phyloP scores from a whole-genome alignment of 2,113 vertebrate genomes.

The Ophthalmolycus amberensis region DNA sequence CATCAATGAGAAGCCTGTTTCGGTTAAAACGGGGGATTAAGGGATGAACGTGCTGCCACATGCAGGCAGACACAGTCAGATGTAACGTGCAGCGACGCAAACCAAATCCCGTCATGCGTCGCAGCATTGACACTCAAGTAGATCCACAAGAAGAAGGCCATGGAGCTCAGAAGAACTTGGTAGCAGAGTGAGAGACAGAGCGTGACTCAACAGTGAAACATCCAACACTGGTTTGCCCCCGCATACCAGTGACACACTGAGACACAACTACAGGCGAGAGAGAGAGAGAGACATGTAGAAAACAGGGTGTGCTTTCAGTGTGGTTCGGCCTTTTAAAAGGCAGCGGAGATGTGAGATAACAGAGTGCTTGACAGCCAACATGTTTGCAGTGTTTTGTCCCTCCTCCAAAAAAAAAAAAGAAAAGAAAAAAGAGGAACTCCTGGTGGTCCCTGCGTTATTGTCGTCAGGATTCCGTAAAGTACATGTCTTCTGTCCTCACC shows the following conservation, averaged over 20 bases:
- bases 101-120: background rate
- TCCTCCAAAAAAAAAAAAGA: background rate
- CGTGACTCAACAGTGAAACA: conserved; percentile 62
- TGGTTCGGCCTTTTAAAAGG: conserved; percentile 38
- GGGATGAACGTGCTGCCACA: background rate
- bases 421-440: background rate
- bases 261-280: background rate
- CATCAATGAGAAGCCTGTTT: background rate
- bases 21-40: background rate
- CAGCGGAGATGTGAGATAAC: conserved; percentile 31
- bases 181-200: conserved; percentile 23
- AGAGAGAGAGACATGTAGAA: background rate
- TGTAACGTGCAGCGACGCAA: background rate
- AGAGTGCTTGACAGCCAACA: conserved; percentile 16
- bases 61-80: background rate
- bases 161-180: conserved; percentile 11
- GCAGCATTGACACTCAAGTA: background rate
- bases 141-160: background rate
- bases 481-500: conserved; percentile 20
- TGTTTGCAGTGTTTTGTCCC: conserved; percentile 11
- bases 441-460: background rate
- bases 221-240: conserved; percentile 48
- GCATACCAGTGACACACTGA: conserved; percentile 45
- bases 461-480: background rate
- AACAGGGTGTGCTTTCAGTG: conserved; percentile 21